These are phyloP conservation scores for Rhinolophus ferrumequinum DNA, from an alignment of 2,113 vertebrate species.

Conservation along the genomic window DNA sequence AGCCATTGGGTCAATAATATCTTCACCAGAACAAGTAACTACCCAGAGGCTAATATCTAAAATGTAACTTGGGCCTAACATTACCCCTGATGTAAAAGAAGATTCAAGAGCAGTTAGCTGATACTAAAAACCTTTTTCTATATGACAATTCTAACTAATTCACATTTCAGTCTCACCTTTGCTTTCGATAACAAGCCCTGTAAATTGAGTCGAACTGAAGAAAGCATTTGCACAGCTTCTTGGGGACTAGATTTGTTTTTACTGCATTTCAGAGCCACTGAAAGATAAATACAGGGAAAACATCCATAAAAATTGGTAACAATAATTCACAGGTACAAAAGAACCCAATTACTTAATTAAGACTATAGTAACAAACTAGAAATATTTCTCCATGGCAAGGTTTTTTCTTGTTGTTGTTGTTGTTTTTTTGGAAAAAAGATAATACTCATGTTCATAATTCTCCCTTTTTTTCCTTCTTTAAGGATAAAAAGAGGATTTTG, in stretches of 20 bases:
- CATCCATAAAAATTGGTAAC: background rate
- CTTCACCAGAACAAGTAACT: background rate
- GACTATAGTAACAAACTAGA: background rate
- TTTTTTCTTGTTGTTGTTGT: background rate
- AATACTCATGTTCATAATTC: background rate
- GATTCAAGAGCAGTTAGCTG: background rate
- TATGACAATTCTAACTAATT: background rate
- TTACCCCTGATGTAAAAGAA: background rate
- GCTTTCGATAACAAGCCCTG: constrained; percentile 92
- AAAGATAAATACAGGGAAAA: constrained; percentile 44
- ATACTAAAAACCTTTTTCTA: background rate
- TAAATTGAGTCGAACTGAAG: constrained; percentile 94
- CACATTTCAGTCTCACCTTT: constrained; percentile 88
- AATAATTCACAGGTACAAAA: background rate
- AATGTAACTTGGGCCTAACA: background rate
- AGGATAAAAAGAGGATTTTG: background rate
- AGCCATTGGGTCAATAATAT: background rate
- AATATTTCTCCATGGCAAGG: background rate
- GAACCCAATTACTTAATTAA: background rate
- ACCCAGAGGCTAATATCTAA: background rate
- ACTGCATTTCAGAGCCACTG: constrained; percentile 94
- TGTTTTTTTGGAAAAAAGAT: background rate
- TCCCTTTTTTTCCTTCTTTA: background rate
- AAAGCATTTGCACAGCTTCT: constrained; percentile 93
- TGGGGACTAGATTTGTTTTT: constrained; percentile 87